Conservation (phyloP, 2,888 invertebrate species). For the Shargacucullia verbasci region DNA sequence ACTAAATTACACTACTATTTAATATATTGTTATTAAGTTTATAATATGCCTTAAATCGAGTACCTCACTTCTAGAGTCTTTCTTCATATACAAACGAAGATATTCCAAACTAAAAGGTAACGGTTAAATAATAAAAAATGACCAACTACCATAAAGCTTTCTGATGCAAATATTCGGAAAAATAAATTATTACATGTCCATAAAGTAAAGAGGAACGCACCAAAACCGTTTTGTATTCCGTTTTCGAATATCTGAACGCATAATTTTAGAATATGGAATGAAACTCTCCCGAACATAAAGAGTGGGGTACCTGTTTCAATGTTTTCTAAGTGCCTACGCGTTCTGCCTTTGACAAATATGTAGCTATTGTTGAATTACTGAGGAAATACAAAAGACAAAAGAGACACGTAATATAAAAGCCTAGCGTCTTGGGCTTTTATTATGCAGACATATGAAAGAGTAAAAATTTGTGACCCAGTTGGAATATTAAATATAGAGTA, state of each 20-base stretch:
- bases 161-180: conserved; percentile 69
- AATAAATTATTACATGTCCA: conserved; percentile 69
- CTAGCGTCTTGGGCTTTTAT: conserved; percentile 63
- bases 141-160: conserved; percentile 52
- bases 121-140: conserved; percentile 47
- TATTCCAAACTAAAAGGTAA: conserved; percentile 26
- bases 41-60: neutral
- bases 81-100: conserved; percentile 6
- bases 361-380: conserved; percentile 78
- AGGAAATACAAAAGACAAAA: conserved; percentile 75
- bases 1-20: too few species aligned
- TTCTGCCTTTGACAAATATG: conserved; percentile 78
- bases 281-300: conserved; percentile 74
- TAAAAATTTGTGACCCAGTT: conserved; percentile 47
- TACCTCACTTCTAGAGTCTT: neutral
- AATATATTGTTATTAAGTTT: too few species aligned
- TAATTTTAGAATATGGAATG: conserved; percentile 82
- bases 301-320: conserved; percentile 74
- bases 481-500: conserved; percentile 52
- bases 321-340: conserved; percentile 76
- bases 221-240: conserved; percentile 70
- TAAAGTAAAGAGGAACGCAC: conserved; percentile 65
- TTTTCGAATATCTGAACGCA: conserved; percentile 75
- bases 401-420: conserved; percentile 69
- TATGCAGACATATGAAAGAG: conserved; percentile 48